A percentile compares a stretch with the other conserved stretches of the same genome.
Conservation (phyloP, 2,888 invertebrate species). For the Hetaerina titia region DNA sequence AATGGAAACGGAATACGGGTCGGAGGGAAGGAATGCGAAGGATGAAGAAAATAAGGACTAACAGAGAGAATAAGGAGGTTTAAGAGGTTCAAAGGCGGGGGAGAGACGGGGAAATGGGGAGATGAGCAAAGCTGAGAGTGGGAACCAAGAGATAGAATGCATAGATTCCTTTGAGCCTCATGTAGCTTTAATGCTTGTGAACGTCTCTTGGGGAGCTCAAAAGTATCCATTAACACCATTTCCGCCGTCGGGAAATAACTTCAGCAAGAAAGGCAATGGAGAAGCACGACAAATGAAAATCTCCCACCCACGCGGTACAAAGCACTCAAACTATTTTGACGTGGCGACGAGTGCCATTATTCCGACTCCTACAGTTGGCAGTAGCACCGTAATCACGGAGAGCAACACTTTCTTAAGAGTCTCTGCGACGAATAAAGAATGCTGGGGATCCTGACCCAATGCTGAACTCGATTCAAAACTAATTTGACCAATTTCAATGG, state of each 20-base stretch:
- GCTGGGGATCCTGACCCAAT: too few relatives aligned
- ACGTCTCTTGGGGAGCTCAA: not conserved
- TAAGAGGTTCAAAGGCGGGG: not conserved
- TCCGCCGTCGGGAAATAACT: not conserved
- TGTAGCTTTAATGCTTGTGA: not conserved
- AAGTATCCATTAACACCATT: not conserved
- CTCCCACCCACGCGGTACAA: not conserved
- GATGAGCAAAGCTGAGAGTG: not conserved
- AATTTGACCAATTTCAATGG: too few relatives aligned
- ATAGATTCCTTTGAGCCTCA: not conserved
- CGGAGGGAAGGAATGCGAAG: not conserved
- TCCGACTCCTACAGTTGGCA: not conserved
- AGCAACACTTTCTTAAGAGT: too few relatives aligned
- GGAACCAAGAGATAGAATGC: not conserved
- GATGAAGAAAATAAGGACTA: not conserved
- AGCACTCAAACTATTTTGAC: not conserved
- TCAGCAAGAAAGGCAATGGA: not conserved
- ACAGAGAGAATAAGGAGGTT: not conserved
- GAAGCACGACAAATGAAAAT: not conserved
- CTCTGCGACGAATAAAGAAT: too few relatives aligned
- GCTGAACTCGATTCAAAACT: too few relatives aligned
- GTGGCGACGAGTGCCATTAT: not conserved
- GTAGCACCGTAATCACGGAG: too few relatives aligned
- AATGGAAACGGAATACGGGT: not conserved
- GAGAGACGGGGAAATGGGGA: not conserved